Conservation (phyloP, 2,888 invertebrate species). For the Galeopsomyia nigrocyanea region DNA sequence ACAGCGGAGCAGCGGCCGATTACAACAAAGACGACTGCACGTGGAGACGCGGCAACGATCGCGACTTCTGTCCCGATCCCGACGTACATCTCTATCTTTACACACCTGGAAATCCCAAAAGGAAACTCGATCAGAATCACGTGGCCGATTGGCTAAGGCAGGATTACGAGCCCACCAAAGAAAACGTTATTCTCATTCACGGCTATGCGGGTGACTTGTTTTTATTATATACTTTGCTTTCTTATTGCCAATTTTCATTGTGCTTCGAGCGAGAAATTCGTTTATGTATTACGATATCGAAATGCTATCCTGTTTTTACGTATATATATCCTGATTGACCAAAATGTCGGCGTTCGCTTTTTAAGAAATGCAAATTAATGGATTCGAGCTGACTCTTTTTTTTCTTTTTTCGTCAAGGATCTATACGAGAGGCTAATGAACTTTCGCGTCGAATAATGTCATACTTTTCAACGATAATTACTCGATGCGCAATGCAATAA, state of each 20-base stretch:
- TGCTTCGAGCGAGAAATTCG: too few species aligned
- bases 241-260: constrained; percentile 5
- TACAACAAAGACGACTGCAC: constrained; percentile 79
- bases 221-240: constrained; percentile 1
- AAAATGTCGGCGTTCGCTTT: too few species aligned
- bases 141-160: constrained; percentile 78
- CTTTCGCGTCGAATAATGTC: too few species aligned
- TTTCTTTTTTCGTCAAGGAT: too few species aligned
- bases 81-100: constrained; percentile 78
- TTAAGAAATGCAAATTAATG: too few species aligned
- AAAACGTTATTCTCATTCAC: constrained; percentile 80
- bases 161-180: constrained; percentile 78
- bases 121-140: constrained; percentile 52
- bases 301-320: too few species aligned
- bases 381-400: too few species aligned
- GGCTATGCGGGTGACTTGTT: constrained; percentile 76
- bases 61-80: constrained; percentile 80
- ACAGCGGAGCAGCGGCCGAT: constrained; percentile 67
- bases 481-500: too few species aligned
- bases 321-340: too few species aligned
- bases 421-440: too few species aligned
- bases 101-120: constrained; percentile 72
- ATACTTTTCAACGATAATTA: too few species aligned
- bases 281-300: too few species aligned
- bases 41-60: constrained; percentile 76